A percentile compares a stretch with the other conserved stretches of the same genome.
These are phyloP conservation scores for Aphelinus atriplicis DNA, from an alignment of 1,140 invertebrate genomes.

Conservation along the genomic window DNA sequence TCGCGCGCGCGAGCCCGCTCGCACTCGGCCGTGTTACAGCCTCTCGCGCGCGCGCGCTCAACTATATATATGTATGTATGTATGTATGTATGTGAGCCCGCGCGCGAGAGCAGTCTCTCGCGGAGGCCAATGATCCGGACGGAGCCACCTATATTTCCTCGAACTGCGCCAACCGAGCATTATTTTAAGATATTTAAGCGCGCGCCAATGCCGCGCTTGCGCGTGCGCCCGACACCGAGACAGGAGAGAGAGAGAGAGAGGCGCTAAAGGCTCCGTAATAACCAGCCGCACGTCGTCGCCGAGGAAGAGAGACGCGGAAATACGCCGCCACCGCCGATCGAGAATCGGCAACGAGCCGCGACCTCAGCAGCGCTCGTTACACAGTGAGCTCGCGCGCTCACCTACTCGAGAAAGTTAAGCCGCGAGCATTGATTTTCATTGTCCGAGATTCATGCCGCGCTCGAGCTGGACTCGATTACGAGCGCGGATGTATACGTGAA, in stretches of 20 bases:
- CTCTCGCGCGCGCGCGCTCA: neutral
- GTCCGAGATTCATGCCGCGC: neutral
- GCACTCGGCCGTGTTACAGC: neutral
- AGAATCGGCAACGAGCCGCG: conserved; percentile 7
- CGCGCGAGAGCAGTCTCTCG: neutral
- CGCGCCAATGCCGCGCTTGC: conserved; percentile 32
- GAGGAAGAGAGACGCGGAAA: conserved; percentile 2
- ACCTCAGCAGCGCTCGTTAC: too few species aligned
- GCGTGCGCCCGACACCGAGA: too few species aligned
- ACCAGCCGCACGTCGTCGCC: conserved; percentile 14
- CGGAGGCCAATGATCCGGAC: conserved; percentile 41
- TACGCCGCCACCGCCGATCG: neutral
- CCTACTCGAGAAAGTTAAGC: conserved; percentile 28
- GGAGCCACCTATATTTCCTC: conserved; percentile 41
- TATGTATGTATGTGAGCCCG: neutral
- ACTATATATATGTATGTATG: neutral
- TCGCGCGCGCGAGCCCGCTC: neutral
- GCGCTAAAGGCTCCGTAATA: conserved; percentile 30
- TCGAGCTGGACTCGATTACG: too few species aligned
- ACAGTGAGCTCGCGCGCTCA: neutral
- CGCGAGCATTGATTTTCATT: conserved; percentile 20
- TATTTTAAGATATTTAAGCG: conserved; percentile 39
- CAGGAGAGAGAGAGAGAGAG: neutral
- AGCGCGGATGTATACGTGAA: too few species aligned
- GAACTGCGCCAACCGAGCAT: conserved; percentile 18